A percentile compares a stretch with the other conserved stretches of the same genome.
These are phyloP conservation scores for Procambarus virginalis DNA, from an alignment of 1,140 invertebrate species.

Conservation along the genomic window DNA sequence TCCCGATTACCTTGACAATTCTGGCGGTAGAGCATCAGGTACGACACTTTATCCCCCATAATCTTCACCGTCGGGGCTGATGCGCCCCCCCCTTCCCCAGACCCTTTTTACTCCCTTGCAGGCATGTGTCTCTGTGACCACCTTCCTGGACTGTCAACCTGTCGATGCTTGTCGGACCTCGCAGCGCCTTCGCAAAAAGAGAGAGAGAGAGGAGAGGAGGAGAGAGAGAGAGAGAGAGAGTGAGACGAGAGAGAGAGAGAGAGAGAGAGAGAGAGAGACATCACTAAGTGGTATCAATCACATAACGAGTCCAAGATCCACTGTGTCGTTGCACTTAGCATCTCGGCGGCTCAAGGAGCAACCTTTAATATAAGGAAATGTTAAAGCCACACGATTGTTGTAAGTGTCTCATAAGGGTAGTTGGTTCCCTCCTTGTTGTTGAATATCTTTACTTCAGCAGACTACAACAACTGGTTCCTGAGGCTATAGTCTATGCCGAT, in stretches of 20 bases:
- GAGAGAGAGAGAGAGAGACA: no score
- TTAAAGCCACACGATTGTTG: no score
- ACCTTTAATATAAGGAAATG: no score
- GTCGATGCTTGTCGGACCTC: neutral
- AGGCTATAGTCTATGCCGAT: no score
- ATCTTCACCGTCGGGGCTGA: neutral
- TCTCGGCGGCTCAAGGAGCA: no score
- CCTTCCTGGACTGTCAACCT: neutral
- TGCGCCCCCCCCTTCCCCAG: neutral
- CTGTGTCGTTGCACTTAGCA: no score
- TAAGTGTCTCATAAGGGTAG: no score
- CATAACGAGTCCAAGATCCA: no score
- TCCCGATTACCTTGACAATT: constrained; percentile 27
- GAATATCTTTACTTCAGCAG: no score
- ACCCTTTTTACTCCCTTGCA: neutral
- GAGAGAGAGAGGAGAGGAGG: constrained; percentile 20
- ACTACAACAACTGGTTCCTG: no score
- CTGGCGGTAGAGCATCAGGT: neutral
- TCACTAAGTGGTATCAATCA: no score
- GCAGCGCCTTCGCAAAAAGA: neutral
- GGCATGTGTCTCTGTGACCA: neutral
- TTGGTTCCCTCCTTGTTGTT: no score
- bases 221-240: constrained; percentile 14
- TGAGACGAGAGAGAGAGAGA: neutral
- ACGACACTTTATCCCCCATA: constrained; percentile 10